These are phyloP conservation scores for Rhagologus leucostigma DNA, from an alignment of 2,113 vertebrate species.

Conservation along the genomic window DNA sequence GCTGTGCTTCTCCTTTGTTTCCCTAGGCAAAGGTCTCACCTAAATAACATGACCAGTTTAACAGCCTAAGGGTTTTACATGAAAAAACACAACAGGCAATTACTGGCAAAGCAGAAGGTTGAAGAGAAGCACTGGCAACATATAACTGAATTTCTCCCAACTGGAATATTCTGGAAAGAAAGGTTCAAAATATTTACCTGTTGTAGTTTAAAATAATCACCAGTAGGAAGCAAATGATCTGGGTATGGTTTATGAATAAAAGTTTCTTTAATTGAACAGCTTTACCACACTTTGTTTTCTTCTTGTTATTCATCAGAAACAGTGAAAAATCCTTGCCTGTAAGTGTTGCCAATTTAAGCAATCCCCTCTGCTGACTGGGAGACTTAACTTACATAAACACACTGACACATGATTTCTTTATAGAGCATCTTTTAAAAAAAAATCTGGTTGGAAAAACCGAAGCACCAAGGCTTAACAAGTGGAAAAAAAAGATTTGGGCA, in stretches of 20 bases:
- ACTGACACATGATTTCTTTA: background rate
- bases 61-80: background rate
- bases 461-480: background rate
- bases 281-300: conserved; percentile 30
- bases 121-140: background rate
- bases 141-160: background rate
- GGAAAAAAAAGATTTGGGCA: background rate
- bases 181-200: conserved; percentile 39
- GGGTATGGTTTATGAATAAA: background rate
- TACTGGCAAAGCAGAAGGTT: background rate
- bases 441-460: background rate
- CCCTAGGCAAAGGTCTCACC: background rate
- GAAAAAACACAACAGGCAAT: background rate
- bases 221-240: background rate
- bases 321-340: background rate
- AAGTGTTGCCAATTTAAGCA: conserved; percentile 15
- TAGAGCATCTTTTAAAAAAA: background rate
- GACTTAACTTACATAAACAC: conserved; percentile 11
- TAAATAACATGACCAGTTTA: background rate
- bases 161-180: background rate
- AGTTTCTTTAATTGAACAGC: background rate
- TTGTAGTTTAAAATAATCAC: background rate
- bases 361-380: background rate
- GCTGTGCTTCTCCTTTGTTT: background rate
- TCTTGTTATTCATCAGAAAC: background rate